Base-by-base conservation (phyloP, 1,140 invertebrate species). In the Cardiocondyla obscurior region DNA sequence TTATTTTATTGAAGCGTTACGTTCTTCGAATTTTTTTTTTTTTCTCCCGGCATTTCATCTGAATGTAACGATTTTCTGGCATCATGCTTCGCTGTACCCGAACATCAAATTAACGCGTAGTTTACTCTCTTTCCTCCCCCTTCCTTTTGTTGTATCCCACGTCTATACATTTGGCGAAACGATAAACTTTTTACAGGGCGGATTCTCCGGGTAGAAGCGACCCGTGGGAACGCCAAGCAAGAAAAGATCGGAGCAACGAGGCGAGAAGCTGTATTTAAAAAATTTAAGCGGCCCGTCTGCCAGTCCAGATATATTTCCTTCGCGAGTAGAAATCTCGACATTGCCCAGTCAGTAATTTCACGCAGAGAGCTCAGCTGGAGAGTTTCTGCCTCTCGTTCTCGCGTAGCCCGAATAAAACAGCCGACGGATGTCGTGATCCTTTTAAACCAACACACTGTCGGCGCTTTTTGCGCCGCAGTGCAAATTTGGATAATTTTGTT, bases 241-340 rank as follows among this genome's bases (percentile, higher is more conserved):
- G 81, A 60, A 70, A 83, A 49, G 58, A 82, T 57, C 44, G 33
- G 72, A 10, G 65, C 64, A 70, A 83, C 81, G 79, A 82, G 60
- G 82, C 44, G 81, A 65, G 44, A 83, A 83, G 62, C 57, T 81
- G 73, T 84, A 84, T 70, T 85, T 85, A 85, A 85, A 85, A 85
- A 79, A 84, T 85, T 79, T 84, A 85, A 69, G 82, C 82, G 51
- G 12, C 55, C 28, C 36, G 64, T 58, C 65, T 44, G 36, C 62
- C 81, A 65, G 28, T 53, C 64, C 19, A 53, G 58, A 51, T 69
- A 44, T 72, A 81, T 70, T 79, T 85, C 46, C 55, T 81, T 81
- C 69, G 44, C 74, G 39, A 44, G 57, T 30, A 39, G 64, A 58
- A 77, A 81, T 58, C 82, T 67, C 73, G 28, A 58, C 84, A 51